Evolutionary conservation across 2,888 invertebrate species (phyloP).

Genomic region (Xylophagus ater): DNA sequence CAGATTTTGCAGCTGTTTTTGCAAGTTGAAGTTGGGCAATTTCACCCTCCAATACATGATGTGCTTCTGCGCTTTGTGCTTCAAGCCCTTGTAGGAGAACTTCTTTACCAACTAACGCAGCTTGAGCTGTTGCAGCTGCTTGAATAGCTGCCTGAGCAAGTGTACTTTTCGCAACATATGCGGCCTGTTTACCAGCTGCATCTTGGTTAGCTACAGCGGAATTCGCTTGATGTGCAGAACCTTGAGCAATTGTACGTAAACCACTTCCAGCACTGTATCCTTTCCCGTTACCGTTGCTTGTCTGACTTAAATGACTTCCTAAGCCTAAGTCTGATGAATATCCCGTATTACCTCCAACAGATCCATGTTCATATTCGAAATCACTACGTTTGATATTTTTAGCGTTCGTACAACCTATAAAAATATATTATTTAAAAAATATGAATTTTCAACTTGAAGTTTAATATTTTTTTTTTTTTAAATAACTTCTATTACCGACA

Average conservation of each 20-base stretch:
- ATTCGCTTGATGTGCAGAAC: constrained; percentile 59
- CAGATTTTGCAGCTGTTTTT: constrained; percentile 53
- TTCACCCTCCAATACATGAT: constrained; percentile 54
- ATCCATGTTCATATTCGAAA: too few relatives aligned
- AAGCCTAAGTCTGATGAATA: too few relatives aligned
- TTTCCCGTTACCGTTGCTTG: constrained; percentile 2
- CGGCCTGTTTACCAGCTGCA: constrained; percentile 57
- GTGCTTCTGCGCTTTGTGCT: constrained; percentile 57
- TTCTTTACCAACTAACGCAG: constrained; percentile 50
- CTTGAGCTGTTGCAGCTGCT: constrained; percentile 57
- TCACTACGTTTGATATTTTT: too few relatives aligned
- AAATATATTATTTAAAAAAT: not conserved
- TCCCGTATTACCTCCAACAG: too few relatives aligned
- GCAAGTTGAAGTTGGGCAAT: constrained; percentile 59
- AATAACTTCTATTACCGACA: constrained; percentile 40
- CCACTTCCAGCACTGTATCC: constrained; percentile 53
- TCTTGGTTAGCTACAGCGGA: constrained; percentile 55
- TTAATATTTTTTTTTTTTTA: not conserved
- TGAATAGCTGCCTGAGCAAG: constrained; percentile 62
- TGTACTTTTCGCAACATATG: constrained; percentile 54
- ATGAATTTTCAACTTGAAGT: not conserved
- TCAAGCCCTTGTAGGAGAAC: constrained; percentile 51
- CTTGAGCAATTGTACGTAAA: constrained; percentile 52
- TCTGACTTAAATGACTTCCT: too few relatives aligned
- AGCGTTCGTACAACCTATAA: constrained; percentile 2